A percentile compares a stretch with the other conserved stretches of the same genome.
Evolutionary conservation across 2,888 invertebrate genomes (phyloP).

Genomic region (Ceraclea dissimilis): DNA sequence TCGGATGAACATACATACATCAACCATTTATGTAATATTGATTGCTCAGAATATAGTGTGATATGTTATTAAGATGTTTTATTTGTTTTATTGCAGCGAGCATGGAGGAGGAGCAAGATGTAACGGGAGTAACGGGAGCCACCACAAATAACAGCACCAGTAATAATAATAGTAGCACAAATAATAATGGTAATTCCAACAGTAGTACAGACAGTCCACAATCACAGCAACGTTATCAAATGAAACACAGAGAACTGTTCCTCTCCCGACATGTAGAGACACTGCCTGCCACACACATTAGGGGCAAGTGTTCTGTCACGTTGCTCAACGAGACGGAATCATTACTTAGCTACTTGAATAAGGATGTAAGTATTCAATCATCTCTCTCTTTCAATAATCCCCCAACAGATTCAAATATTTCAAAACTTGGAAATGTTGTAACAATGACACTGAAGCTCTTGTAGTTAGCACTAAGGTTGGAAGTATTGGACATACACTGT

Average conservation of each 20-base stretch:
- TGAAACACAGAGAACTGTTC: constrained; percentile 97
- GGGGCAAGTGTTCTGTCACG: constrained; percentile 98
- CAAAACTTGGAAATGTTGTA: too few relatives aligned
- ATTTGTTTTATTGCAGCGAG: constrained; percentile 44
- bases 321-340: constrained; percentile 98
- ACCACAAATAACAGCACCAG: constrained; percentile 4
- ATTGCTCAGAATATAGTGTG: too few relatives aligned
- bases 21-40: too few relatives aligned
- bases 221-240: constrained; percentile 86
- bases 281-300: constrained; percentile 95
- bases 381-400: too few relatives aligned
- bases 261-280: constrained; percentile 96
- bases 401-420: too few relatives aligned
- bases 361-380: constrained; percentile 73
- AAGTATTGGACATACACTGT: too few relatives aligned
- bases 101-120: constrained; percentile 56
- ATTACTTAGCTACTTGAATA: constrained; percentile 90
- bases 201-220: constrained; percentile 57
- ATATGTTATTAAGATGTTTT: too few relatives aligned
- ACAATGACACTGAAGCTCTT: too few relatives aligned
- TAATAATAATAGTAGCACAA: neutral
- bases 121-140: constrained; percentile 21
- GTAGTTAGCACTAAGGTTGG: too few relatives aligned
- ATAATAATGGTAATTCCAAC: constrained; percentile 16
- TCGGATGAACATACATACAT: too few relatives aligned